Base-by-base conservation (phyloP, 2,888 invertebrate species). In the Rotaria macrura region DNA sequence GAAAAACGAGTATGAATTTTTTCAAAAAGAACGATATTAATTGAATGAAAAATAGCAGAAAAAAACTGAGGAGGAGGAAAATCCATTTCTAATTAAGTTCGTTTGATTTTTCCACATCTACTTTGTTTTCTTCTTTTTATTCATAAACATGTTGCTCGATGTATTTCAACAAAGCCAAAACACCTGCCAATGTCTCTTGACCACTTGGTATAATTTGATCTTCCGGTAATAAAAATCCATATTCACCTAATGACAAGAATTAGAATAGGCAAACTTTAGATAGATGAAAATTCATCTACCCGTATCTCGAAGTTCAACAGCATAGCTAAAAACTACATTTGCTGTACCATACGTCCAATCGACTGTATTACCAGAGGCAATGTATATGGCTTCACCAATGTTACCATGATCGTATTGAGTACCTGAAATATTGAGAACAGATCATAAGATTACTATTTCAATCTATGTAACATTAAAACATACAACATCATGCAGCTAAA, bases 131-230 rank as follows among this genome's bases (percentile, higher is more conserved):
- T n/a, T 10, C 1, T 25, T 74, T 20, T 79, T 43, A 40, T 43
- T 23, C 38, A 79, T 79, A 79, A 43, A 79, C 79, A n/a, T 79
- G 79, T n/a, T 2, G 9, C 43, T 79, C 79, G n/a, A 79, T 43
- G n/a, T 79, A 79, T 79, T 43, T 79, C 43, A 79, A 43, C 9
- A 79, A 79, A 43, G 79, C 79, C 5, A 79, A 79, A 25, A 2
- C 38, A 43, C 79, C 79, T 25, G 79, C 84, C 17, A 85, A 52
- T 65, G 85, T 85, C 52, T 85, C 85, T 49, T 83, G 57, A 47
- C 85, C 85, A 40, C 49, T 57, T 52, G 85, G 85, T 38, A 85
- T 72, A 65, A 85, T 85, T 84, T 85, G 85, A 54, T 85, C 72
- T 43, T 83, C 83, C 25, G 85, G 85, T 25, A 85, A 55, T 43